Base-by-base conservation (phyloP, 2,113 vertebrate species). In the Prochilodus magdalenae region DNA sequence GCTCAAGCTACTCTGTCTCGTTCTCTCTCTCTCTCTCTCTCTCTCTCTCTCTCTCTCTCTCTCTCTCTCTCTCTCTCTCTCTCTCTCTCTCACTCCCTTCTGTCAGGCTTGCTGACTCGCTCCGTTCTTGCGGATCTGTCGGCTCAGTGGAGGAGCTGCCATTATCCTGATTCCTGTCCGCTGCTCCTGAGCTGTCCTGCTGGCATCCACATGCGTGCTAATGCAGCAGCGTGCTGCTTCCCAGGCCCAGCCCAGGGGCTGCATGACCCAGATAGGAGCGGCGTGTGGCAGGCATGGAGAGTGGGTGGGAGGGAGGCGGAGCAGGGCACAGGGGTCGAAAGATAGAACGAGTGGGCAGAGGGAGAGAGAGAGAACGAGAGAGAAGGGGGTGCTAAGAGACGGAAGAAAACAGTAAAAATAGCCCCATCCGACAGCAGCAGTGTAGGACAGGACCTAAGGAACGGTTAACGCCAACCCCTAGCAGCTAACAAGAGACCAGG, bases 261-360 rank as follows among this genome's bases (percentile, higher is more conserved):
- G 18, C 30, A 86, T 91, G 93, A 92, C 93, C 92, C 87, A 92
- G 88, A 93, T 91, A 89, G 80, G 86, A 88, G 76, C 88, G 91
- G 87, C 89, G 82, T 89, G 88, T 74, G 55, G 82, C 85, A 71
- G 88, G 81, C 67, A 79, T 85, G 86, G 86, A 87, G 90, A 86
- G 74, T 40, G 81, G 80, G 86, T 86, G 86, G 81, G 75, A 49
- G 86, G 76, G 82, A 82, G 76, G 86, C 85, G 36, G 72, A 80
- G 79, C 2, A 26, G 77, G 73, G 59, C 71, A 60, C 49, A 33
- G 82, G 85, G 87, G 51, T 72, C 88, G 82, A 86, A 85, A 81
- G 81, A 44, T 7, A 20, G 70, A 59, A 67, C 67, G 29, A 80
- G 57, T 30, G 20, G 36, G 67, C 66, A 20, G 13, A 65, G 18